These are phyloP conservation scores for Echiichthys vipera DNA, from an alignment of 2,797 vertebrate genomes.

Conservation along the genomic window DNA sequence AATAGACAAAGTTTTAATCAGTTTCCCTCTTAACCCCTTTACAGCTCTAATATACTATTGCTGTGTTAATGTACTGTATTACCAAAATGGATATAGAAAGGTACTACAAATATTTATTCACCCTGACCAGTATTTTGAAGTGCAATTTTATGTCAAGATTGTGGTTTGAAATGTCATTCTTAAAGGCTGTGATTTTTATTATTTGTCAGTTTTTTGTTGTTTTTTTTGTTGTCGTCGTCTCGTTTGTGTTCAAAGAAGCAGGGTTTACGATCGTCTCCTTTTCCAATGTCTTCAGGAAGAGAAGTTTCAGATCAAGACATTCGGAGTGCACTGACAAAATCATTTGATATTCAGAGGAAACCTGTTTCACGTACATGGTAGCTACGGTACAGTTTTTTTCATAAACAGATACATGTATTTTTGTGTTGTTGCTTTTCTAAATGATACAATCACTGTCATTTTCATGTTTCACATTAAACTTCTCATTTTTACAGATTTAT, in stretches of 20 bases:
- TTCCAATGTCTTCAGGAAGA: conserved; percentile 52
- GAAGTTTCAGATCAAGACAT: conserved; percentile 54
- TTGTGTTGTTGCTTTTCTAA: conserved; percentile 80
- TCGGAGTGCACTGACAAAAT: conserved; percentile 70
- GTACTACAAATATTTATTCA: conserved; percentile 80
- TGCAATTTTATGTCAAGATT: conserved; percentile 84
- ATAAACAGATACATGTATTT: conserved; percentile 74
- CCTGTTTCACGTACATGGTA: conserved; percentile 66
- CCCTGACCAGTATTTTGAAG: conserved; percentile 81
- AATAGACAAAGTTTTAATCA: conserved; percentile 71
- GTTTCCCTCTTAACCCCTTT: conserved; percentile 62
- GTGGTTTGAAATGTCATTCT: conserved; percentile 89
- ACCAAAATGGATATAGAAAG: conserved; percentile 76
- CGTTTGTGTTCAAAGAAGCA: conserved; percentile 69
- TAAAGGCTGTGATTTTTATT: conserved; percentile 85
- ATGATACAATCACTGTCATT: conserved; percentile 77
- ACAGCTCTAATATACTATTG: conserved; percentile 77
- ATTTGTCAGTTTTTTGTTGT: conserved; percentile 37
- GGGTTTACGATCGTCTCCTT: conserved; percentile 66
- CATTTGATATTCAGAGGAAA: conserved; percentile 64
- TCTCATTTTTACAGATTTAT: conserved; percentile 85
- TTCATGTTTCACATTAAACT: conserved; percentile 81
- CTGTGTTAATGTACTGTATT: conserved; percentile 83
- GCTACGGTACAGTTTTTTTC: conserved; percentile 69
- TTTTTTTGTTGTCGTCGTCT: conserved; percentile 49